Percentiles rank a stretch among this genome's conserved stretches.
Conservation (phyloP, 2,888 invertebrate genomes). For the Idaea straminata region DNA sequence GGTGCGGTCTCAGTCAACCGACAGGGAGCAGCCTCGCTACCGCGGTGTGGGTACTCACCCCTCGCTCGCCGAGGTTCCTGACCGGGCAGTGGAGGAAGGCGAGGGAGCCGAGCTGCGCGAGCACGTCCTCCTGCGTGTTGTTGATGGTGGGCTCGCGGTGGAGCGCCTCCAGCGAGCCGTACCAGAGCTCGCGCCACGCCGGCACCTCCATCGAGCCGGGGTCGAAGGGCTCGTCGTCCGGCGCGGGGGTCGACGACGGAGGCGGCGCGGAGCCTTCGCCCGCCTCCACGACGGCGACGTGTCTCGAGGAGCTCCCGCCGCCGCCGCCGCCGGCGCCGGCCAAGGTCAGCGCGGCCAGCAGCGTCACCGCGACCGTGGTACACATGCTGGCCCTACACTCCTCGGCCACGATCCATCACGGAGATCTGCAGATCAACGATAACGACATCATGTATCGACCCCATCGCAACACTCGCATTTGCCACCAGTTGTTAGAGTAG, state of each 20-base stretch:
- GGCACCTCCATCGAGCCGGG: slow-evolving; percentile 50
- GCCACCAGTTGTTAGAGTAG: no score
- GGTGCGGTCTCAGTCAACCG: no score
- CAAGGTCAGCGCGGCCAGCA: background rate
- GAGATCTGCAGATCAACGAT: background rate
- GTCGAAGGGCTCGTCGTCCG: slow-evolving; percentile 28
- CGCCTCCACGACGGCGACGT: slow-evolving; percentile 17
- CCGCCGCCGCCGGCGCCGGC: slow-evolving; percentile 19
- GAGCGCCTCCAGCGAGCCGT: slow-evolving; percentile 67
- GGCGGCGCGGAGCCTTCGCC: slow-evolving; percentile 12
- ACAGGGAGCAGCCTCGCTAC: background rate
- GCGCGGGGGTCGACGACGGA: slow-evolving; percentile 15
- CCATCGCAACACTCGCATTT: no score
- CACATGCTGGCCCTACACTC: no score
- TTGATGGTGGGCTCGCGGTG: slow-evolving; percentile 80
- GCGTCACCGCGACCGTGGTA: background rate
- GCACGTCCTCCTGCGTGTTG: slow-evolving; percentile 87
- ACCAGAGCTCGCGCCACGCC: slow-evolving; percentile 84
- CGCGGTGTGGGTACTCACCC: slow-evolving; percentile 62
- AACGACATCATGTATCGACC: no score
- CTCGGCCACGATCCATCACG: no score
- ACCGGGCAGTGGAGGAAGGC: slow-evolving; percentile 91
- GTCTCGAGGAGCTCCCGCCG: slow-evolving; percentile 15
- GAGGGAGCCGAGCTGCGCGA: slow-evolving; percentile 87
- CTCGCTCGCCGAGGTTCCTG: slow-evolving; percentile 86